Evolutionary conservation across 2,888 invertebrate genomes (phyloP).

Genomic region (Theristus sp.): DNA sequence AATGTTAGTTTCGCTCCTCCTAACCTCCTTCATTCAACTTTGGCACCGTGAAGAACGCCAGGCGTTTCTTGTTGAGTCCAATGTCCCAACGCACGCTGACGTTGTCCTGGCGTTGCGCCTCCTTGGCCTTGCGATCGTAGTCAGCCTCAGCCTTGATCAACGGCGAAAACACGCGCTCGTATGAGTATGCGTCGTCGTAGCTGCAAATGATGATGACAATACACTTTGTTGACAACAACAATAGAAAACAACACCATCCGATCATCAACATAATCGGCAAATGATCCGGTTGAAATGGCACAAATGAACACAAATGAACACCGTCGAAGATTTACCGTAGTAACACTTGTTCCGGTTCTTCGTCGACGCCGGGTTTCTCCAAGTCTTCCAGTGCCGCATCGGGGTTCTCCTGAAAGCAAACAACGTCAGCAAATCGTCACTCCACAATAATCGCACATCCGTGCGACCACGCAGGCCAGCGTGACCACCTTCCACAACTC

Average conservation of each 20-base stretch:
- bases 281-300: no score
- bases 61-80: constrained; percentile 88
- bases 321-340: no score
- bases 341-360: constrained; percentile 78
- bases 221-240: no score
- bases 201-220: constrained; percentile 34
- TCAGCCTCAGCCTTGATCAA: constrained; percentile 91
- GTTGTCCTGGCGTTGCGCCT: constrained; percentile 68
- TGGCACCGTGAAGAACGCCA: constrained; percentile 87
- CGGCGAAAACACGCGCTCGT: constrained; percentile 92
- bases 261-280: no score
- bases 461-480: background rate
- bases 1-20: no score
- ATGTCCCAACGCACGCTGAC: constrained; percentile 97
- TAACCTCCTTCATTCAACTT: constrained; percentile 66
- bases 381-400: constrained; percentile 94
- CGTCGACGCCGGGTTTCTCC: constrained; percentile 91
- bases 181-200: constrained; percentile 97
- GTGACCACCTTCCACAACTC: constrained; percentile 91
- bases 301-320: no score
- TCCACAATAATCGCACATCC: background rate
- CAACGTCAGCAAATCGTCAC: background rate
- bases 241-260: no score
- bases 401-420: constrained; percentile 51
- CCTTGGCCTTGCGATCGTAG: constrained; percentile 89